Conservation (phyloP, 2,888 invertebrate species). For the Eristalis arbustorum region DNA sequence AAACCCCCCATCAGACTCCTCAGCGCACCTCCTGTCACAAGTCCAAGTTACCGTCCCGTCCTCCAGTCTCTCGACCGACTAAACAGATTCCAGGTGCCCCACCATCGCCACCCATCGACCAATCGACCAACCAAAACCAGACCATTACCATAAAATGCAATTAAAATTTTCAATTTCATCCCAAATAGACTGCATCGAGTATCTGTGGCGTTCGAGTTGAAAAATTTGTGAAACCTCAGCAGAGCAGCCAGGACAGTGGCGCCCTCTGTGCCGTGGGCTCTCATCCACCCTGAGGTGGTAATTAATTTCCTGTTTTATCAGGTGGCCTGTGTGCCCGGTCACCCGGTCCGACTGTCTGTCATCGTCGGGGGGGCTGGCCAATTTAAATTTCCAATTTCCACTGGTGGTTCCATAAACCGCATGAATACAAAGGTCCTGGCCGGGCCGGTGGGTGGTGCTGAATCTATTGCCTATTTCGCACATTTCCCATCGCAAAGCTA, state of each 20-base stretch:
- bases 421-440: slow-evolving; percentile 29
- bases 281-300: not conserved
- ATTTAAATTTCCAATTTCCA: slow-evolving; percentile 55
- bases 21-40: too few relatives aligned
- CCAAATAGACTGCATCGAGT: not conserved
- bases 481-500: slow-evolving; percentile 5
- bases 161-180: slow-evolving; percentile 4
- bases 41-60: too few relatives aligned
- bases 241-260: not conserved
- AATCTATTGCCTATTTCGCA: slow-evolving; percentile 27
- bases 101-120: not conserved
- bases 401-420: slow-evolving; percentile 47
- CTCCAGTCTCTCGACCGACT: not conserved
- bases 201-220: not conserved
- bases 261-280: not conserved
- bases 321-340: not conserved
- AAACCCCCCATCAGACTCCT: too few relatives aligned
- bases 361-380: slow-evolving; percentile 9
- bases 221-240: not conserved
- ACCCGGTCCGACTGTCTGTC: not conserved
- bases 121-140: not conserved
- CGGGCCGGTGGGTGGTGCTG: not conserved
- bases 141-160: not conserved
- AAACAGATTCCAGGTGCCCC: not conserved
- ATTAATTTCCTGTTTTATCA: slow-evolving; percentile 54